Percentiles rank a stretch among this genome's conserved stretches.
phyloP scores from a whole-genome alignment of 35 echinoderm and acorn worm genomes.

The Strongylocentrotus purpuratus region DNA sequence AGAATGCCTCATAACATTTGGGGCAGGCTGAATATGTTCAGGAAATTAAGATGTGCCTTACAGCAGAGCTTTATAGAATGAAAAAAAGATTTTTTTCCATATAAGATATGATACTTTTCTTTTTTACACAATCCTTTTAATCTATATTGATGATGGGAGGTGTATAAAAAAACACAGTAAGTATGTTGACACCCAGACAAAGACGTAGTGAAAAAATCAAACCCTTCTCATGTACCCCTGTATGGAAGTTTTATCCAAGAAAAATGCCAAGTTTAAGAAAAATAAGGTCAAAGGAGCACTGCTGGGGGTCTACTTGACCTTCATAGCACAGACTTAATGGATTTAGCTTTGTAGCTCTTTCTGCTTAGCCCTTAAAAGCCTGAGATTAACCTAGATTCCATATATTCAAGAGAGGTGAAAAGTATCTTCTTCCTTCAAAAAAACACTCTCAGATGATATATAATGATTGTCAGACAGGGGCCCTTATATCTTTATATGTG shows the following conservation, averaged over 20 bases:
- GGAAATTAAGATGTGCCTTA: too few species aligned
- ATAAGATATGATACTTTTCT: too few species aligned
- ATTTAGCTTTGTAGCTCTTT: not conserved
- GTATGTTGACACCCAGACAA: too few species aligned
- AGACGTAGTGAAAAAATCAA: too few species aligned
- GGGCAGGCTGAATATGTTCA: too few species aligned
- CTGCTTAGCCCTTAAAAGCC: constrained; percentile 36
- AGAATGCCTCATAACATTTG: too few species aligned
- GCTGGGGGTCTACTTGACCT: constrained; percentile 40
- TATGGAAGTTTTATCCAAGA: not conserved
- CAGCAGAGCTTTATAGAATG: too few species aligned
- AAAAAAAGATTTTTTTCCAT: too few species aligned
- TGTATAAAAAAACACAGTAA: too few species aligned
- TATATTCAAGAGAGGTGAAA: constrained; percentile 23
- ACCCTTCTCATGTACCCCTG: too few species aligned
- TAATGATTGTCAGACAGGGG: not conserved
- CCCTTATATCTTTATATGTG: not conserved
- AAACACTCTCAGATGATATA: not conserved
- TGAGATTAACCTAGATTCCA: not conserved
- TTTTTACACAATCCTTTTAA: too few species aligned
- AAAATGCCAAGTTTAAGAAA: not conserved
- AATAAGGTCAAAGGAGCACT: constrained; percentile 7
- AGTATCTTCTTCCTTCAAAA: constrained; percentile 18
- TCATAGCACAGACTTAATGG: not conserved
- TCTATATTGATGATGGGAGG: too few species aligned